A percentile compares a stretch with the other conserved stretches of the same genome.
These are phyloP conservation scores for Pediacus dermestoides DNA, from an alignment of 2,888 invertebrate species.

Conservation along the genomic window DNA sequence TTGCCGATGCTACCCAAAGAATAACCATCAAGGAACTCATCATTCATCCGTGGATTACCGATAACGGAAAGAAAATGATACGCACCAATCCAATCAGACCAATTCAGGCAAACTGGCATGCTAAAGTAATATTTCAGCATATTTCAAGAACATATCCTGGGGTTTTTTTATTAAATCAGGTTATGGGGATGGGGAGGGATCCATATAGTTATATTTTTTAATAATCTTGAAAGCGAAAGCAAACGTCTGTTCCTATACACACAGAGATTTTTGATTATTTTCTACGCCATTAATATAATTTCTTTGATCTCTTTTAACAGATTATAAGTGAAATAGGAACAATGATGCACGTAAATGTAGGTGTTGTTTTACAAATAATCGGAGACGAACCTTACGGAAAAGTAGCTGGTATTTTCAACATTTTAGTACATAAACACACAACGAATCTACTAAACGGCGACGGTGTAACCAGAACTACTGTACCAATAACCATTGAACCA, in stretches of 20 bases:
- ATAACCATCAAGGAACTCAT: constrained; percentile 58
- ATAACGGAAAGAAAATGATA: constrained; percentile 53
- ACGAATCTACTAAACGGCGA: constrained; percentile 34
- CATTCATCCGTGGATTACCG: constrained; percentile 59
- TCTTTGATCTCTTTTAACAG: constrained; percentile 28
- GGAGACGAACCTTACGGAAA: constrained; percentile 57
- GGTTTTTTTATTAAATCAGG: no score
- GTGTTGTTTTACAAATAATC: constrained; percentile 53
- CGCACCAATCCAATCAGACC: constrained; percentile 52
- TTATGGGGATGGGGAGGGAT: no score
- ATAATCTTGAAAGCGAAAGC: no score
- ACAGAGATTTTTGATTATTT: no score
- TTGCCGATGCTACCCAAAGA: constrained; percentile 54
- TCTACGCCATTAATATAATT: no score
- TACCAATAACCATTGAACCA: no score
- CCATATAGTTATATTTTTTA: constrained; percentile 3
- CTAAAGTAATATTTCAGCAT: constrained; percentile 15
- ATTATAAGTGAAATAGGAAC: constrained; percentile 54
- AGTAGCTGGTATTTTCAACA: constrained; percentile 61
- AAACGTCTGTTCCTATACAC: no score
- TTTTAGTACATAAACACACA: constrained; percentile 43
- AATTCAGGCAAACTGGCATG: constrained; percentile 40
- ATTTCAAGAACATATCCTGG: no score
- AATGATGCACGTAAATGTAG: constrained; percentile 47
- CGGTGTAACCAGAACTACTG: constrained; percentile 31